Conservation (phyloP, 2,888 invertebrate species). For the Apoda limacodes region DNA sequence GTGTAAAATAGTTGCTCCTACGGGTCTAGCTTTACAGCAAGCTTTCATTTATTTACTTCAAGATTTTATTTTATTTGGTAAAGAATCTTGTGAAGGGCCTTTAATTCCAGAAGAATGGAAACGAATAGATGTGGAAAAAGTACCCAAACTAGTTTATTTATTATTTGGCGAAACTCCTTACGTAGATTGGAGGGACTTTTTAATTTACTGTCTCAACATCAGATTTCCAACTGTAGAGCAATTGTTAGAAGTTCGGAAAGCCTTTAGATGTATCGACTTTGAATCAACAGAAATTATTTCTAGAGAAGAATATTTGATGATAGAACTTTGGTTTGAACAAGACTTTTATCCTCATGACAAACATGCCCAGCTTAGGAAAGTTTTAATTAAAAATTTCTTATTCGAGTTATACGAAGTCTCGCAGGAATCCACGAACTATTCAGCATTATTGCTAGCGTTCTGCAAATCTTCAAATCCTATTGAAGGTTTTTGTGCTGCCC, state of each 20-base stretch:
- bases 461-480: constrained; percentile 69
- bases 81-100: constrained; percentile 45
- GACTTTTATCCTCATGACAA: constrained; percentile 35
- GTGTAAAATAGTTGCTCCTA: constrained; percentile 53
- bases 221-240: constrained; percentile 66
- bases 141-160: constrained; percentile 46
- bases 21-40: constrained; percentile 49
- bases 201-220: constrained; percentile 70
- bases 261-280: constrained; percentile 58
- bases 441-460: constrained; percentile 72
- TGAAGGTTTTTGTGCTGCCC: constrained; percentile 68
- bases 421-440: constrained; percentile 67
- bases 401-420: constrained; percentile 65
- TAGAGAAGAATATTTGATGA: constrained; percentile 37
- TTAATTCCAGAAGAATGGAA: constrained; percentile 51
- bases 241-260: constrained; percentile 55
- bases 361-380: constrained; percentile 32
- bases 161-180: constrained; percentile 68
- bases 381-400: constrained; percentile 65
- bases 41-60: constrained; percentile 62
- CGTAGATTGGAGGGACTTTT: constrained; percentile 76
- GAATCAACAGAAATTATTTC: constrained; percentile 40
- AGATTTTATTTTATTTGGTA: constrained; percentile 61
- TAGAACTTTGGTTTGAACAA: constrained; percentile 50
- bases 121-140: constrained; percentile 44